Conservation (phyloP, 2,888 invertebrate genomes). For the Perizoma affinitatum region DNA sequence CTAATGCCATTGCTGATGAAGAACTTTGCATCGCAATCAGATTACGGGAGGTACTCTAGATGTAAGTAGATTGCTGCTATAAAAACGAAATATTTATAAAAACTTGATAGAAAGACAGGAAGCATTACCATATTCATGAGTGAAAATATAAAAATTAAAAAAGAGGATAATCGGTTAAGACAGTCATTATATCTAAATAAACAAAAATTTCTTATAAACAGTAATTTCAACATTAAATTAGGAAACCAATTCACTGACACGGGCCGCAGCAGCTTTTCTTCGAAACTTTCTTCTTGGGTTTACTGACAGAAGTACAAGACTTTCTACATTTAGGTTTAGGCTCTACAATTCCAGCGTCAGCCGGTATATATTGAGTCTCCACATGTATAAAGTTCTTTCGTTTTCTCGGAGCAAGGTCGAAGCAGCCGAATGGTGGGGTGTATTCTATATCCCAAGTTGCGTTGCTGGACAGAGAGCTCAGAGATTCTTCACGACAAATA, state of each 20-base stretch:
- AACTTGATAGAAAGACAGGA: background rate
- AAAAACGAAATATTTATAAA: background rate
- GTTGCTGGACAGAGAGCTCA: constrained; percentile 81
- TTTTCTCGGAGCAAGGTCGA: constrained; percentile 83
- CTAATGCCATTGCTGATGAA: constrained; percentile 80
- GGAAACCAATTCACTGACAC: constrained; percentile 42
- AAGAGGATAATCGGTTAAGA: background rate
- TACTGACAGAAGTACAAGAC: constrained; percentile 52
- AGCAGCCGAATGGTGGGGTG: constrained; percentile 88
- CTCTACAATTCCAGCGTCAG: constrained; percentile 77
- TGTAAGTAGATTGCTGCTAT: constrained; percentile 50
- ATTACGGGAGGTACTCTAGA: constrained; percentile 55
- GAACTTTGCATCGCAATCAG: constrained; percentile 42
- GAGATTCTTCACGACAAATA: constrained; percentile 67
- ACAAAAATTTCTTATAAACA: background rate
- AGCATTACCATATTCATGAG: too few relatives aligned
- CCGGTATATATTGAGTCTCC: constrained; percentile 85
- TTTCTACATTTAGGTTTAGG: constrained; percentile 55
- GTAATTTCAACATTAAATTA: background rate
- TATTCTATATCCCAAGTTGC: constrained; percentile 89
- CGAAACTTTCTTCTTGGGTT: constrained; percentile 44
- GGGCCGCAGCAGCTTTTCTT: constrained; percentile 51
- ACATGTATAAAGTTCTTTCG: constrained; percentile 79
- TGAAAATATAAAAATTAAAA: background rate
- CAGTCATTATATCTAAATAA: constrained; percentile 5